Evolutionary conservation across 2,888 invertebrate genomes (phyloP), one percentile per base, ranked within the genome.

Genomic region (Boloria selene): DNA sequence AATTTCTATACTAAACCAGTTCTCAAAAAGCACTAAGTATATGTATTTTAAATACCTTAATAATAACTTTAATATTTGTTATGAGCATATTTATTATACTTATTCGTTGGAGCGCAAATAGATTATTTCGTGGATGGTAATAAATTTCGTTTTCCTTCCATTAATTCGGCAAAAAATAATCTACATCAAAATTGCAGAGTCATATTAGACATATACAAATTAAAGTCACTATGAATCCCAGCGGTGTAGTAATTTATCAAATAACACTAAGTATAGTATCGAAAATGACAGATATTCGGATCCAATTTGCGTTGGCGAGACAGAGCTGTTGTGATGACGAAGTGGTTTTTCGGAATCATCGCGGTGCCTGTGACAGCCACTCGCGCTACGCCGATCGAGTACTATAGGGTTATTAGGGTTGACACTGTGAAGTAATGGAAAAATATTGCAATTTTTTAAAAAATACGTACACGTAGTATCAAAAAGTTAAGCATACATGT

Each of bases 311-410:
- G 51, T 49, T 75, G 66, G 60, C 62, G 72, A 61, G 71, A 70
- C 75, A 77, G 76, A 77, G 68, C 73, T 71, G 75, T 77, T 74
- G 74, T 72, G 71, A 72, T 81, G 85, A 81, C 80, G 74, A 78
- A 67, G 75, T 78, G 81, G 71, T 87, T 88, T 88, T 88, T 86
- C 82, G 72, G 73, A 75, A 79, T 79, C 73, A 73, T 73, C 73
- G 74, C 76, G 75, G 79, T 85, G 85, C 72, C 73, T 75, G 72
- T 87, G 88, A 87, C 87, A 87, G 82, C 81, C 81, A 79, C 88
- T 87, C 79, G 60, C 42, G 31, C 42, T 49, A 70, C 73, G 31
- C 31, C 31, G 31, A 70, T 65, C 65, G 69, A 56, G 67, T 71
- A 69, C 52, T 64, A 68, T 69, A 66, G 47, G 61, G 47, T 6